phyloP scores from a whole-genome alignment of 2,888 invertebrate species.

The Zygaena filipendulae region DNA sequence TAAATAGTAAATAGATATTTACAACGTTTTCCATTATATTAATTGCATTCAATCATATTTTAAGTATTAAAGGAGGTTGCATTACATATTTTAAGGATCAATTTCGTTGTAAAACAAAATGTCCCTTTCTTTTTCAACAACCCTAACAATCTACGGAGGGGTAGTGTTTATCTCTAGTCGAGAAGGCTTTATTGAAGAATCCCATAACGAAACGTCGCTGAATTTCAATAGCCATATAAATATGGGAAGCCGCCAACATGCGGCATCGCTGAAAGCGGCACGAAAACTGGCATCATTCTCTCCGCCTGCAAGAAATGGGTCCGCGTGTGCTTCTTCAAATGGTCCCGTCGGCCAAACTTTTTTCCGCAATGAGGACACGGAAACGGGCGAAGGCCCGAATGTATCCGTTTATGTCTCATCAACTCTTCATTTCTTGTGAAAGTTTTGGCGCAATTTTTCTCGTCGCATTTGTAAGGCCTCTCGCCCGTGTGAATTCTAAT shows the following conservation, averaged over 20 bases:
- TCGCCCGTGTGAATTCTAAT: slow-evolving; percentile 93
- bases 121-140: no score
- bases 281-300: slow-evolving; percentile 70
- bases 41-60: no score
- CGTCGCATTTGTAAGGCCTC: slow-evolving; percentile 88
- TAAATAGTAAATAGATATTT: no score
- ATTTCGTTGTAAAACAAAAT: no score
- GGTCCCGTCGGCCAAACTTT: slow-evolving; percentile 93
- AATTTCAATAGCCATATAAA: slow-evolving; percentile 64
- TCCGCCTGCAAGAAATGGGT: slow-evolving; percentile 79
- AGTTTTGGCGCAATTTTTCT: slow-evolving; percentile 86
- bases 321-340: slow-evolving; percentile 92
- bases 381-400: slow-evolving; percentile 87
- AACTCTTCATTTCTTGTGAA: slow-evolving; percentile 93
- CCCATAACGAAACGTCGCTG: no score
- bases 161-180: no score
- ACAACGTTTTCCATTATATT: no score
- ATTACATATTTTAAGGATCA: no score
- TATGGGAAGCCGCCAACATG: slow-evolving; percentile 54
- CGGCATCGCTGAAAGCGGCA: slow-evolving; percentile 66
- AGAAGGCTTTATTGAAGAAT: no score
- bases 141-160: no score
- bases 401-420: slow-evolving; percentile 91
- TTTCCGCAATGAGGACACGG: slow-evolving; percentile 91
- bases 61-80: no score